These are phyloP conservation scores for Hypomesus transpacificus DNA, from an alignment of 2,113 vertebrate genomes.

Conservation along the genomic window DNA sequence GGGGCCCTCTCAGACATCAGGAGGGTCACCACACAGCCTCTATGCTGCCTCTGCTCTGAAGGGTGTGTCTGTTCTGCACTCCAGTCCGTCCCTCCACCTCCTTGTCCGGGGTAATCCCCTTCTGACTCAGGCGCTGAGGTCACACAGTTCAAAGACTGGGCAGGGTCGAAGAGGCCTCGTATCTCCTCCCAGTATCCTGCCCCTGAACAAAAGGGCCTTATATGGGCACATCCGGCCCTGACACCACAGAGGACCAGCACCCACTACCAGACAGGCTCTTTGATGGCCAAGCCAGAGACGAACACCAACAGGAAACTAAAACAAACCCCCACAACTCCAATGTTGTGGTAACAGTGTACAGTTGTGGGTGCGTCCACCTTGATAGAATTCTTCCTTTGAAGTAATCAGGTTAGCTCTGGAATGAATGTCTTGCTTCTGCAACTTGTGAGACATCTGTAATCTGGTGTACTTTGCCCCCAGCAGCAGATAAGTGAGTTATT, in stretches of 20 bases:
- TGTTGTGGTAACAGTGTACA: constrained; percentile 25
- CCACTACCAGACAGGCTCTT: constrained; percentile 2
- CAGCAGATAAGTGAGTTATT: constrained; percentile 56
- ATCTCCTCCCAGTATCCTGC: constrained; percentile 56
- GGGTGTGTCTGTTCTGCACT: constrained; percentile 45
- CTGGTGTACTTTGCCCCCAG: constrained; percentile 32
- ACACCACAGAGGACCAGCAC: constrained; percentile 25
- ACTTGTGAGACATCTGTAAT: constrained; percentile 27
- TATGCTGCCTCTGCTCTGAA: constrained; percentile 33
- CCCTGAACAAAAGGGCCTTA: constrained; percentile 21
- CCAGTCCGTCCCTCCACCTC: background rate
- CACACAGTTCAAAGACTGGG: constrained; percentile 36
- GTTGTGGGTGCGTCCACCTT: constrained; percentile 29
- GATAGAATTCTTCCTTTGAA: constrained; percentile 21
- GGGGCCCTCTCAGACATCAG: constrained; percentile 42
- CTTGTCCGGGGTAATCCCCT: constrained; percentile 2
- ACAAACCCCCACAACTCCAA: constrained; percentile 38
- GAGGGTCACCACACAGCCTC: constrained; percentile 22
- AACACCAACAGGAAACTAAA: constrained; percentile 25
- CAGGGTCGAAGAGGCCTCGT: constrained; percentile 57
- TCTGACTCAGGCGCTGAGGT: constrained; percentile 49
- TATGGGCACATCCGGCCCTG: constrained; percentile 47
- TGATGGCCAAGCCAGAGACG: constrained; percentile 25
- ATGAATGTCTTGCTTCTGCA: constrained; percentile 49
- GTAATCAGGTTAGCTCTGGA: constrained; percentile 30